Conservation (phyloP, 2,113 vertebrate species). For the Agapornis roseicollis region DNA sequence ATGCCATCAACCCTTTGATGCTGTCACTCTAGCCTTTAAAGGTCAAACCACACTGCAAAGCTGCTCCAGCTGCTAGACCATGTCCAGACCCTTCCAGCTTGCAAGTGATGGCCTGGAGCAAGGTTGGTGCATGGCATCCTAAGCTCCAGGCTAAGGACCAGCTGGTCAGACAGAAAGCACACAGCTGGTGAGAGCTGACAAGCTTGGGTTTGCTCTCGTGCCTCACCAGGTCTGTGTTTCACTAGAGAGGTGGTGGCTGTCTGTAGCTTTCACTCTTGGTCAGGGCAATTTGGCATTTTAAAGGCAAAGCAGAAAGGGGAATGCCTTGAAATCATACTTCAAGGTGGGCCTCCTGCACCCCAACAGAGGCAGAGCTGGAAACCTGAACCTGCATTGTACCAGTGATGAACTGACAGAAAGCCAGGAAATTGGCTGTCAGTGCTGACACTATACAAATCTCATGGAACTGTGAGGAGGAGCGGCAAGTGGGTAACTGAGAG, state of each 20-base stretch:
- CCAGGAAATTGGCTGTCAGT: conserved; percentile 9
- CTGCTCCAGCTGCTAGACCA: neutral
- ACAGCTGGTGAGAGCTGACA: neutral
- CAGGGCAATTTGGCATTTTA: neutral
- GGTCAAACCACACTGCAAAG: neutral
- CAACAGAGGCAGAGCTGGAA: neutral
- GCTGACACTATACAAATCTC: conserved; percentile 4
- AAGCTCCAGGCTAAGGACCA: neutral
- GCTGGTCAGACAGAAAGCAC: neutral
- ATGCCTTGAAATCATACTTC: neutral
- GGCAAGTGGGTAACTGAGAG: neutral
- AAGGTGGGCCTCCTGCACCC: neutral
- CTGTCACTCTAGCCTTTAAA: neutral
- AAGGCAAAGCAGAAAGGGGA: neutral
- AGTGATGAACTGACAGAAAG: neutral
- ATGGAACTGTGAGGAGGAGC: rapidly evolving
- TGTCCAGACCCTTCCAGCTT: neutral
- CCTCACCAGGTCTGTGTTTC: neutral
- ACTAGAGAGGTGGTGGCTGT: neutral
- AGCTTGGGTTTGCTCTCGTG: neutral
- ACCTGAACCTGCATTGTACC: neutral
- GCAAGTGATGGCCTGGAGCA: neutral
- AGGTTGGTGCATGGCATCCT: neutral
- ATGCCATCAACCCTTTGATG: neutral
- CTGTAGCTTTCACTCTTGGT: neutral